Evolutionary conservation across 1,140 invertebrate genomes (phyloP).

Genomic region (Drosophila suzukii): DNA sequence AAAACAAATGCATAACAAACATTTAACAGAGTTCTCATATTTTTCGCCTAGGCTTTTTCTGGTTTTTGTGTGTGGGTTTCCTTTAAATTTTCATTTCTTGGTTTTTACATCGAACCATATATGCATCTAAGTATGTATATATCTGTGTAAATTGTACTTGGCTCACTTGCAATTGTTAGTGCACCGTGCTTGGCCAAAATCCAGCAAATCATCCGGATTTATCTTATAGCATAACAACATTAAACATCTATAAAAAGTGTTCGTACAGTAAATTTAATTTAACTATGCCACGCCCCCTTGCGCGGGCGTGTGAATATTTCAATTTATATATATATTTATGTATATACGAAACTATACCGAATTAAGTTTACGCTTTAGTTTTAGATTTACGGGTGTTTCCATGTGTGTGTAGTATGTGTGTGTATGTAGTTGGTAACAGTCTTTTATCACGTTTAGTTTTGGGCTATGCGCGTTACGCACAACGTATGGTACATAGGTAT

Average conservation of each 20-base stretch:
- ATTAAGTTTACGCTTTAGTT: slow-evolving; percentile 51
- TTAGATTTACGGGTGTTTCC: slow-evolving; percentile 30
- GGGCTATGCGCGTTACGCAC: slow-evolving; percentile 54
- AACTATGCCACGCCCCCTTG: slow-evolving; percentile 8
- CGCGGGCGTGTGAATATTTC: slow-evolving; percentile 16
- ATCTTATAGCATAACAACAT: slow-evolving; percentile 42
- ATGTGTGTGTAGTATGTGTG: slow-evolving; percentile 46
- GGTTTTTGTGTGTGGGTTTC: slow-evolving; percentile 16
- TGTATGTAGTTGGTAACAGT: slow-evolving; percentile 69
- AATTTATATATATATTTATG: slow-evolving; percentile 23
- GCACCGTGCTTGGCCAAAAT: slow-evolving; percentile 12
- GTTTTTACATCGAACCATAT: slow-evolving; percentile 36
- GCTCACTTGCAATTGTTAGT: slow-evolving; percentile 28
- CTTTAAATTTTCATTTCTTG: slow-evolving; percentile 15
- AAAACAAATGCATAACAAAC: slow-evolving; percentile 81
- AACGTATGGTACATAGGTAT: slow-evolving; percentile 45
- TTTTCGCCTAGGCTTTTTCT: slow-evolving; percentile 21
- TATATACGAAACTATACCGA: slow-evolving; percentile 32
- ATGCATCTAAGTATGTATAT: slow-evolving; percentile 37
- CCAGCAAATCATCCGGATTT: slow-evolving; percentile 5
- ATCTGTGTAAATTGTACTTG: slow-evolving; percentile 73
- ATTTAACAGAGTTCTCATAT: slow-evolving; percentile 66
- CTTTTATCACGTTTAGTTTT: slow-evolving; percentile 81
- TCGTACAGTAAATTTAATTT: slow-evolving; percentile 47
- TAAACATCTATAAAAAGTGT: slow-evolving; percentile 58